These are phyloP conservation scores for Turdus rufiventris DNA, from an alignment of 2,113 vertebrate species.

Conservation along the genomic window DNA sequence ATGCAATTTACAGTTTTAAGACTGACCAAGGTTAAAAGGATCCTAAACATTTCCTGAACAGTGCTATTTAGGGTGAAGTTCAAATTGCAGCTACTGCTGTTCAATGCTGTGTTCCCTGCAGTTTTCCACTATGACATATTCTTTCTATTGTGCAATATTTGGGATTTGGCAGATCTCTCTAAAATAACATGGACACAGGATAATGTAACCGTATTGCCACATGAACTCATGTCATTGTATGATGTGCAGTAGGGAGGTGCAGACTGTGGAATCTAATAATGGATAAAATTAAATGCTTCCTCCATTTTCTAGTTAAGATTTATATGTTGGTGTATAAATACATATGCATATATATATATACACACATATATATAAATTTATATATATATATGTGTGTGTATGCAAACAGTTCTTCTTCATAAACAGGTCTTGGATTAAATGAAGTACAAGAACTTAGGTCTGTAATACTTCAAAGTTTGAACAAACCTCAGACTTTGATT, in stretches of 20 bases:
- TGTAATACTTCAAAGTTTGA: neutral
- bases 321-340: neutral
- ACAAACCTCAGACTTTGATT: neutral
- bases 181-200: neutral
- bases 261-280: neutral
- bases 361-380: too few species aligned
- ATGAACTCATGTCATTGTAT: neutral
- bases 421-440: neutral
- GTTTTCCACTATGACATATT: neutral
- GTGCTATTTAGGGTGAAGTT: neutral
- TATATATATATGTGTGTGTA: rapidly evolving
- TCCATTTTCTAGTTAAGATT: neutral
- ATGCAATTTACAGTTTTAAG: neutral
- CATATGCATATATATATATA: too few species aligned
- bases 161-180: neutral
- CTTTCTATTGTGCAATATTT: neutral
- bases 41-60: neutral
- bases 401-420: neutral
- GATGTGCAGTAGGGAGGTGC: neutral
- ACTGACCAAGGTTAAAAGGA: neutral
- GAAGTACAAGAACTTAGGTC: neutral
- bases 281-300: neutral
- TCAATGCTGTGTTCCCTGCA: neutral
- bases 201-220: neutral
- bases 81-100: neutral